A percentile compares a stretch with the other conserved stretches of the same genome.
Evolutionary conservation across 2,113 vertebrate species (phyloP).

Genomic region (Anhinga rufa): DNA sequence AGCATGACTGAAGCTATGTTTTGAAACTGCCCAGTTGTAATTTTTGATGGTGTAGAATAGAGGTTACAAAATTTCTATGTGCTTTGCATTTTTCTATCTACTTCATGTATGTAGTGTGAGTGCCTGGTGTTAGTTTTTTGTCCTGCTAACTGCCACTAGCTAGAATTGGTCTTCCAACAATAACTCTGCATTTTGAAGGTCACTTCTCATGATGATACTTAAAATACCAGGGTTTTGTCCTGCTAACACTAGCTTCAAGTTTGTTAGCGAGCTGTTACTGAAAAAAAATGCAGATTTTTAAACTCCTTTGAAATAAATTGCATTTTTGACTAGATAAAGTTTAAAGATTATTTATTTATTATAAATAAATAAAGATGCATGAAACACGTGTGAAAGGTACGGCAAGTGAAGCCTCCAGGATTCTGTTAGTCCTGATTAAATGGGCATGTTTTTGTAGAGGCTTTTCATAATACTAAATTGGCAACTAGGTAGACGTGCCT

Average conservation of each 20-base stretch:
- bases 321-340: background rate
- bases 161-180: background rate
- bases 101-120: background rate
- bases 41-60: constrained; percentile 18
- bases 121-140: background rate
- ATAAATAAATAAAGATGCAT: background rate
- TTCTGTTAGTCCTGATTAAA: background rate
- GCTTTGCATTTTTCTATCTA: background rate
- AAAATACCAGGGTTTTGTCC: background rate
- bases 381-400: background rate
- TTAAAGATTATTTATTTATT: background rate
- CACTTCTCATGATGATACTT: background rate
- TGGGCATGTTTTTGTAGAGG: background rate
- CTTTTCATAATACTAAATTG: background rate
- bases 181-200: background rate
- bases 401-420: background rate
- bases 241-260: background rate
- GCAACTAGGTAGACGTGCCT: background rate
- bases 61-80: background rate
- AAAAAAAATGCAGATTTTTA: background rate
- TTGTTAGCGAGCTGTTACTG: background rate
- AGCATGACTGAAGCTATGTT: background rate
- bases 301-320: background rate
- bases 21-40: background rate
- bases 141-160: background rate